Base-by-base conservation (phyloP, 2,888 invertebrate species). In the Dicyrtoma fusca region DNA sequence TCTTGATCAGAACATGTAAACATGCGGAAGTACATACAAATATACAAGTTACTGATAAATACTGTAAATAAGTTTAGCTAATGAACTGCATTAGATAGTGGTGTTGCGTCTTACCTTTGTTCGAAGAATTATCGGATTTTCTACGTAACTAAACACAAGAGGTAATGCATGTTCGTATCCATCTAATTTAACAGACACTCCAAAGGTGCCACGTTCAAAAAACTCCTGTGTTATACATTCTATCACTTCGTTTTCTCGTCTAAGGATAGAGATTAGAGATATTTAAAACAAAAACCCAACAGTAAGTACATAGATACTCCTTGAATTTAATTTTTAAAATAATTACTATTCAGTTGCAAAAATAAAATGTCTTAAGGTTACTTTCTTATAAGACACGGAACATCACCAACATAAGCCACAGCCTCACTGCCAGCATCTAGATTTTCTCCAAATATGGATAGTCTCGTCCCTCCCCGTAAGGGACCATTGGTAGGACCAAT, bases 401-500 rank as follows among this genome's bases (percentile, higher is more conserved):
- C 17, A 10, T 49, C 42, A 0, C 70, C 70, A 6, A 70, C 61
- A 34, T 62, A 70, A 1, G 49, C 70, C 49, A 61, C 13, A 4
- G 49, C 49, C 21, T 61, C 70, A 17, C 19, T 26, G 0, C 70
- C 70, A 2, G 62, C 51, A n/a, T 62, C 62, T 19, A 70, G 11
- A 49, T 51, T 59, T 14, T 70, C 62, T 1, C 70, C 70, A 26
- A 62, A 62, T 10, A 70, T 51, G 4, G 10, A 5, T 25, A 70
- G 34, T 19, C 51, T 47, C 1, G 61, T 70, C 13, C 70, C 70
- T 0, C 70, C 70, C 34, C 70, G 45, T 1, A 70, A 6, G 14
- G 70, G 70, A 42, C 70, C 70, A 4, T 6, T 34, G 3, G 62
- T 49, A n/a, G 70, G 70, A 34, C 6, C 17, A 23, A 70, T 70